phyloP scores from a whole-genome alignment of 2,797 vertebrate species.

The Kryptopterus vitreolus region DNA sequence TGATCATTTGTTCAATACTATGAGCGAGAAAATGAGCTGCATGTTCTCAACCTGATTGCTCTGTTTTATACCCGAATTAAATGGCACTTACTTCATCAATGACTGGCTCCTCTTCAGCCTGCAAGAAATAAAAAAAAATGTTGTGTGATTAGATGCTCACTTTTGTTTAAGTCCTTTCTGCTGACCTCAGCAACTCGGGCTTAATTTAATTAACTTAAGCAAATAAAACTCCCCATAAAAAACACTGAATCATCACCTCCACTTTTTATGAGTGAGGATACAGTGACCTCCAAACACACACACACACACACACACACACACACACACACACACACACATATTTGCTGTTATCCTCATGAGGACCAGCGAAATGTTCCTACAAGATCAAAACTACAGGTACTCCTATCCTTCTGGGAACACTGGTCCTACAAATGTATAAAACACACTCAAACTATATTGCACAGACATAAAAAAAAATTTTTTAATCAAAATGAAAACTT shows the following conservation, averaged over 20 bases:
- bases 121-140: slow-evolving; percentile 38
- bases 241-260: slow-evolving; percentile 25
- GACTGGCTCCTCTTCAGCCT: slow-evolving; percentile 70
- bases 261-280: slow-evolving; percentile 27
- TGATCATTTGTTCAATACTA: not conserved
- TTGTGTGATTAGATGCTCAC: slow-evolving; percentile 20
- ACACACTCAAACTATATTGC: not conserved
- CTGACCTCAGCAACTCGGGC: slow-evolving; percentile 21
- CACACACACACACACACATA: too few species aligned
- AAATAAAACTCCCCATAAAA: slow-evolving; percentile 31
- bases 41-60: not conserved
- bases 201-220: slow-evolving; percentile 30
- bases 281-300: slow-evolving; percentile 19
- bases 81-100: slow-evolving; percentile 63
- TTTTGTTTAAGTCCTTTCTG: slow-evolving; percentile 16
- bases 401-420: not conserved
- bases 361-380: not conserved
- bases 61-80: slow-evolving; percentile 37
- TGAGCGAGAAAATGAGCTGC: slow-evolving; percentile 3
- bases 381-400: not conserved
- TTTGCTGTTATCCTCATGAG: not conserved
- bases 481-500: too few species aligned
- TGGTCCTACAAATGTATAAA: not conserved
- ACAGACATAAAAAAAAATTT: not conserved
- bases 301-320: slow-evolving; percentile 25